A percentile compares a stretch with the other conserved stretches of the same genome.
phyloP scores from a whole-genome alignment of 2,797 vertebrate species.

The Chaetodon trifasciatus region DNA sequence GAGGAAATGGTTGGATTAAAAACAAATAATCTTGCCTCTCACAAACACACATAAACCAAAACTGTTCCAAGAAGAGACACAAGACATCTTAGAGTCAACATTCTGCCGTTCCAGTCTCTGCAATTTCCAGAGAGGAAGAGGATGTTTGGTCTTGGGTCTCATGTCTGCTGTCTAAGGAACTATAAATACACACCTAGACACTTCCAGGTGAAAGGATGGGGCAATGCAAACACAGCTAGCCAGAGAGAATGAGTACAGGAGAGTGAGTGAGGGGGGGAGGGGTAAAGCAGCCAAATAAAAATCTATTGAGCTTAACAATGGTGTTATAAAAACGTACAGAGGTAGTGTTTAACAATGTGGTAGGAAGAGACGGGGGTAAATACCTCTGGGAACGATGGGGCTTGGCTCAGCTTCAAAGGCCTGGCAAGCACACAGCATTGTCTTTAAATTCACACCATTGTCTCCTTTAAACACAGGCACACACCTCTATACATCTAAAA shows the following conservation, averaged over 20 bases:
- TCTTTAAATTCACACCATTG: constrained; percentile 85
- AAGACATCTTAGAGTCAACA: constrained; percentile 66
- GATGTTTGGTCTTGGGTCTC: constrained; percentile 88
- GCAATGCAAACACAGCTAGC: constrained; percentile 72
- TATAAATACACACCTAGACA: constrained; percentile 87
- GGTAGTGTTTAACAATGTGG: constrained; percentile 86
- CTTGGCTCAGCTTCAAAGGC: constrained; percentile 86
- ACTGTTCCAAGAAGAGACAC: constrained; percentile 24
- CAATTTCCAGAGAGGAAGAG: constrained; percentile 92
- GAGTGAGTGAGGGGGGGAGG: constrained; percentile 52
- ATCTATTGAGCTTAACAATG: constrained; percentile 85
- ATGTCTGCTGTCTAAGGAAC: constrained; percentile 85
- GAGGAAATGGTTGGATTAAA: constrained; percentile 8
- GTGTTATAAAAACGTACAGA: constrained; percentile 85
- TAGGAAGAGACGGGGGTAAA: constrained; percentile 85
- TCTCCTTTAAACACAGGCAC: constrained; percentile 72
- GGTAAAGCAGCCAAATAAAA: constrained; percentile 79
- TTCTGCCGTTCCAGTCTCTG: constrained; percentile 64
- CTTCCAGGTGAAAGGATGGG: constrained; percentile 87
- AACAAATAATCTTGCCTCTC: constrained; percentile 16
- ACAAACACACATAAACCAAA: constrained; percentile 23
- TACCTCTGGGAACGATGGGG: constrained; percentile 81
- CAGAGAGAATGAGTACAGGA: constrained; percentile 57
- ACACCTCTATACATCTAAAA: constrained; percentile 71
- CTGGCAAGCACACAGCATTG: constrained; percentile 80